Evolutionary conservation across 2,113 vertebrate species (phyloP).

Genomic region (Mormyrus lacerda): DNA sequence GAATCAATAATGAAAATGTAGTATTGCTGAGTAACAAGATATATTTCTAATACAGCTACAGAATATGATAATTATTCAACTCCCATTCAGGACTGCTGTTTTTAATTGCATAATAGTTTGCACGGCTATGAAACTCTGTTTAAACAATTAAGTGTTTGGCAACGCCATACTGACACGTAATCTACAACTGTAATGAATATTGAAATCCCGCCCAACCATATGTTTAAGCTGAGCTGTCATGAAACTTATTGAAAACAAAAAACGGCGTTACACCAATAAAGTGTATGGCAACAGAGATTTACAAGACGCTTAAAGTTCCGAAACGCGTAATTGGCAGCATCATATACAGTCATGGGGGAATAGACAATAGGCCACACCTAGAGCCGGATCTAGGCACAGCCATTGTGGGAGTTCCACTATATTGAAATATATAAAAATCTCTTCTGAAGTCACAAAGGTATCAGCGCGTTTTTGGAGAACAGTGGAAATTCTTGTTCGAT

Average conservation of each 20-base stretch:
- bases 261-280: neutral
- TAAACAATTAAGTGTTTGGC: neutral
- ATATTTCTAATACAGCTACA: neutral
- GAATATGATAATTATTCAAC: neutral
- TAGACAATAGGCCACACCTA: neutral
- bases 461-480: neutral
- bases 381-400: neutral
- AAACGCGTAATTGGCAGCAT: neutral
- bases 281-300: neutral
- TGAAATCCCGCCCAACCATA: neutral
- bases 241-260: neutral
- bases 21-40: neutral
- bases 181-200: neutral
- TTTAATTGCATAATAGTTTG: neutral
- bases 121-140: neutral
- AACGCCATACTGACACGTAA: neutral
- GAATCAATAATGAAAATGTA: neutral
- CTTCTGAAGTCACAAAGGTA: neutral
- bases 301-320: neutral
- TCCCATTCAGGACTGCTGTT: neutral
- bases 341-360: neutral
- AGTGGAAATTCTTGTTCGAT: too few species aligned
- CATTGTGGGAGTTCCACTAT: neutral
- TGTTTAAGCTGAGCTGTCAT: neutral
- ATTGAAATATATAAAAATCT: too few species aligned